Evolutionary conservation across 2,888 invertebrate species (phyloP), one percentile per base, ranked within the genome.

Genomic region (Caenorhabditis panamensis): DNA sequence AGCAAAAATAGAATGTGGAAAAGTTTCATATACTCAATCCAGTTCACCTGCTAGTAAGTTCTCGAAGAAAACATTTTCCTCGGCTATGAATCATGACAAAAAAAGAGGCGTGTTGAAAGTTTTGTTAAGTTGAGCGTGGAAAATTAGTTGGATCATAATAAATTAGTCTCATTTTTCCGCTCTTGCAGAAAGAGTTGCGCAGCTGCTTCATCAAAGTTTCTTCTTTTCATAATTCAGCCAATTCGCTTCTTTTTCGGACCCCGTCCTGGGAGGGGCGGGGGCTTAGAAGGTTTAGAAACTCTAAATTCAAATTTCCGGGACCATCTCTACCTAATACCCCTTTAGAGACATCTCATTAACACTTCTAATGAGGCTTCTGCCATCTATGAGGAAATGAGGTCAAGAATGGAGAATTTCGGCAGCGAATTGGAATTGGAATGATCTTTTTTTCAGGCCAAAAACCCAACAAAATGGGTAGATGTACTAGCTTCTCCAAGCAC

Each of bases 291-390:
- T 2, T 9, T 41, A 9, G 41, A 41, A 41, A 16, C 16, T 36
- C 36, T 11, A 8, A 36, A 41, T 6, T 9, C 9, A 31, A 31
- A 31, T 44, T 44, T 44, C 41, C 41, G n/a, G 13, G 44, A 44
- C 44, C 44, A 3, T n/a, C 16, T n/a, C n/a, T n/a, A n/a, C n/a
- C n/a, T 49, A 49, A 49, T 49, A 49, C 49, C 20, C 49, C n/a
- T n/a, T n/a, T n/a, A 13, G 41, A 16, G 9, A 41, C 61, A 63
- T 56, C 58, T 73, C 73, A 73, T 73, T 73, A 73, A 64, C 63
- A 51, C 73, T 49, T 66, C 47, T 73, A 64, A 73, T 64, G 73
- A 73, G 73, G 51, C 58, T 26, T 54, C 44, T 54, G 72, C 54
- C 24, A 54, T 18, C 18, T n/a, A 18, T 3, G 47, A 47, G 72